Conservation (phyloP, 2,888 invertebrate species). For the Cerastis rubricosa region DNA sequence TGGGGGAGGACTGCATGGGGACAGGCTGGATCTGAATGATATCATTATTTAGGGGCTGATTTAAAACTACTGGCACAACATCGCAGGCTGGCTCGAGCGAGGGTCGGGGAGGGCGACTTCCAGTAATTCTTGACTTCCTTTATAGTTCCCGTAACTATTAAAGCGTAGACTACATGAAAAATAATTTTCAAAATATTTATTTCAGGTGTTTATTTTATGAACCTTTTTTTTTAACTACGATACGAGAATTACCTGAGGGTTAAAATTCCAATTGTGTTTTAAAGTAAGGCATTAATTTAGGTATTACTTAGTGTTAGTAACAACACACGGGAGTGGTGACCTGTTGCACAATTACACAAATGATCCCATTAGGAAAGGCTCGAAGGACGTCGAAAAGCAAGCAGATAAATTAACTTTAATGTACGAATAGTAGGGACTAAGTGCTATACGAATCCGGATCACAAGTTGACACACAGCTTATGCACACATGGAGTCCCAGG, state of each 20-base stretch:
- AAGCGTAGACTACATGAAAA: background rate
- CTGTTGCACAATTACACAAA: background rate
- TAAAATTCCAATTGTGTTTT: background rate
- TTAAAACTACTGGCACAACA: too few relatives aligned
- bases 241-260: too few relatives aligned
- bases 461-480: background rate
- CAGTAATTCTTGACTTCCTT: background rate
- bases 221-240: too few relatives aligned
- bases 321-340: background rate
- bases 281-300: background rate
- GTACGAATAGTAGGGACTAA: background rate
- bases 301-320: background rate
- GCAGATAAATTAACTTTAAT: slow-evolving; percentile 10
- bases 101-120: too few relatives aligned
- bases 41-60: too few relatives aligned
- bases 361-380: background rate
- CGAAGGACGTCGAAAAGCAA: background rate
- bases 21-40: too few relatives aligned
- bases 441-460: background rate
- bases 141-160: background rate
- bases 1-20: too few relatives aligned
- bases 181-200: background rate
- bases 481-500: background rate
- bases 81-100: too few relatives aligned
- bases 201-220: background rate